Base-by-base conservation (phyloP, 2,797 vertebrate genomes). In the Cuniculus paca region DNA sequence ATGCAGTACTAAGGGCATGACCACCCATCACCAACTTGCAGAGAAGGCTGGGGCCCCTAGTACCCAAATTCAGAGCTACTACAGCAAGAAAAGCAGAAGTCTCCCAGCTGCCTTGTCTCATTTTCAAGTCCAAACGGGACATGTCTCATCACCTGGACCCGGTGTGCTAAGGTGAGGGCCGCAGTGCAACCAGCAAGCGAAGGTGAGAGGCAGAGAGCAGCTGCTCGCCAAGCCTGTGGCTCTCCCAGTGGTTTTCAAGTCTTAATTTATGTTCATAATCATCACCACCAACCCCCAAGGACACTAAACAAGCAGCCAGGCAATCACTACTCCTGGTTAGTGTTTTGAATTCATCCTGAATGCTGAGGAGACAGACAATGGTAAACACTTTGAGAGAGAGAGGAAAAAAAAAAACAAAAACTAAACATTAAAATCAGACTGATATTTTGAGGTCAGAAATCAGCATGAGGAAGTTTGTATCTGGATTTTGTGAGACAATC, bases 81-180 rank as follows among this genome's bases (percentile, higher is more conserved):
- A n/a, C 14, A 6, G 3, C 72, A 45, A 5, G 63, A n/a, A 79
- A 58, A 48, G 42, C 5, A 28, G n/a, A 28, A 39, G 2, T 28
- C 1, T 0, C 24, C 20, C 36, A 50, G 26, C 1, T 3, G 10
- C 0, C 26, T 24, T 17, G 26, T 42, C 58, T 68, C 45, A 19
- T 3, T 39, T 22, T 45, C 31, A 61, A 75, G 50, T 8, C 52
- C 34, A 42, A 6, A 16, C 26, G 45, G 28, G 2, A 34, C 45
- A 12, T 6, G 3, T 68, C 6, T 52, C 24, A 1, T 45, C 24
- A 2, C 11, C 26, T 45, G 10, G 17, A 26, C n/a, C 36, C 14
- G 0, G 0, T 0, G 52, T 45, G 14, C 22, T 24, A 16, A 7
- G 1, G 13, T 14, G 50, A 68, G 50, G 8, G 19, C 12, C 12